Evolutionary conservation across 2,113 vertebrate species (phyloP).

Genomic region (Syrmaticus mikado): DNA sequence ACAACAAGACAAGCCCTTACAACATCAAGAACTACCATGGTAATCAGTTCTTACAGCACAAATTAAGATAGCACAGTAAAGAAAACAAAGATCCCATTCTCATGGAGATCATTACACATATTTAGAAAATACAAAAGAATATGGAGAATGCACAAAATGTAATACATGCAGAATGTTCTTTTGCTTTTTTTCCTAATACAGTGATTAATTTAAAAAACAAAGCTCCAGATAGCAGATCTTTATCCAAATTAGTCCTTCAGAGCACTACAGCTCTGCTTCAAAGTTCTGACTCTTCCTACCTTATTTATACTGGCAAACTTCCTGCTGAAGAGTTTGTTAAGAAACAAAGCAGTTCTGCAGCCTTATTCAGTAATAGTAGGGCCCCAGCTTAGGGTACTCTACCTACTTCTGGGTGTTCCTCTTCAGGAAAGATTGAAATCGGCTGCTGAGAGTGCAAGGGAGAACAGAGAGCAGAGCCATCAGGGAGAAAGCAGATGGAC

Average conservation of each 20-base stretch:
- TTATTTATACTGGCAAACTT: constrained; percentile 48
- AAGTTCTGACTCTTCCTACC: constrained; percentile 10
- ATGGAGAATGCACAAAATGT: not conserved
- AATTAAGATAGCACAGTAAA: constrained; percentile 11
- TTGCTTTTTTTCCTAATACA: not conserved
- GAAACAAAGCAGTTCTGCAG: constrained; percentile 27
- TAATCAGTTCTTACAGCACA: not conserved
- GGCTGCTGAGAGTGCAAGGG: not conserved
- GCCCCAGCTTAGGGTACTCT: not conserved
- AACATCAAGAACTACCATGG: not conserved
- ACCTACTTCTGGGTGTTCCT: not conserved
- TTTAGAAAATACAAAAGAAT: constrained; percentile 5
- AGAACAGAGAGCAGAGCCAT: not conserved
- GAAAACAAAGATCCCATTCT: constrained; percentile 17
- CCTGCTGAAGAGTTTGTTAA: not conserved
- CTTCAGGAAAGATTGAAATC: not conserved
- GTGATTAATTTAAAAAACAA: constrained; percentile 25
- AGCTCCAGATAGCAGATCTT: not conserved
- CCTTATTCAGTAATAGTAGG: not conserved
- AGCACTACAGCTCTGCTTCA: not conserved
- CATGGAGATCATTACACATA: not conserved
- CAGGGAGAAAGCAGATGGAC: not conserved
- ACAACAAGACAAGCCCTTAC: not conserved
- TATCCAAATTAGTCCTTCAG: not conserved
- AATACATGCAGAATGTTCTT: not conserved